Conservation (phyloP, 2,113 vertebrate species). For the Tretioscincus oriximinensis region DNA sequence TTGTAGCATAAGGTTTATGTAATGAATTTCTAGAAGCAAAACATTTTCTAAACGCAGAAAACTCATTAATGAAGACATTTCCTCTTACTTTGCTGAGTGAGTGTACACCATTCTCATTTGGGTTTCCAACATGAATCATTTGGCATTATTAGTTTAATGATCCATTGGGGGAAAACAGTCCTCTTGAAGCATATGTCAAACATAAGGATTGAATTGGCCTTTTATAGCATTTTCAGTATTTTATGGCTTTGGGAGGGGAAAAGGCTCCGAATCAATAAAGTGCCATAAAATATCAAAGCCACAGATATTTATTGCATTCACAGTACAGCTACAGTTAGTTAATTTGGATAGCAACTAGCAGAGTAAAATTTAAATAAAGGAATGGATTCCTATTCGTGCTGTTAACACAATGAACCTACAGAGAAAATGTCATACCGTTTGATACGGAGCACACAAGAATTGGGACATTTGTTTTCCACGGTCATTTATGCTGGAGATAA, state of each 20-base stretch:
- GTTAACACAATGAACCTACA: neutral
- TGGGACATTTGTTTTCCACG: neutral
- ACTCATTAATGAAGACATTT: neutral
- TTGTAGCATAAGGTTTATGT: neutral
- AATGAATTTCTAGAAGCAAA: constrained; percentile 3
- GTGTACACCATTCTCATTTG: constrained; percentile 43
- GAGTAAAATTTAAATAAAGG: neutral
- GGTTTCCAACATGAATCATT: constrained; percentile 33
- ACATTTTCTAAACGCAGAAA: neutral
- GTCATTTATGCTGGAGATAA: no score
- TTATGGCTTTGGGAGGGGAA: constrained; percentile 36
- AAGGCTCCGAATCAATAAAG: constrained; percentile 36
- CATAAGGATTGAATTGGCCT: constrained; percentile 30
- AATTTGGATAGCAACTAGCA: neutral
- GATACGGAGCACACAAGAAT: neutral
- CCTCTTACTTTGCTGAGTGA: neutral
- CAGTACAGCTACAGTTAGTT: neutral
- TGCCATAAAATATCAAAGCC: constrained; percentile 22
- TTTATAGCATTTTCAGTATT: neutral
- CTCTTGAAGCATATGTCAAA: neutral
- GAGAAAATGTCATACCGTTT: neutral
- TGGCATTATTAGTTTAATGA: constrained; percentile 27
- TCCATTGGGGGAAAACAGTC: neutral
- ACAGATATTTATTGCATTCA: neutral
- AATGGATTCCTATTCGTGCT: neutral